Evolutionary conservation across 2,888 invertebrate genomes (phyloP).

Genomic region (Conchocele bisecta): DNA sequence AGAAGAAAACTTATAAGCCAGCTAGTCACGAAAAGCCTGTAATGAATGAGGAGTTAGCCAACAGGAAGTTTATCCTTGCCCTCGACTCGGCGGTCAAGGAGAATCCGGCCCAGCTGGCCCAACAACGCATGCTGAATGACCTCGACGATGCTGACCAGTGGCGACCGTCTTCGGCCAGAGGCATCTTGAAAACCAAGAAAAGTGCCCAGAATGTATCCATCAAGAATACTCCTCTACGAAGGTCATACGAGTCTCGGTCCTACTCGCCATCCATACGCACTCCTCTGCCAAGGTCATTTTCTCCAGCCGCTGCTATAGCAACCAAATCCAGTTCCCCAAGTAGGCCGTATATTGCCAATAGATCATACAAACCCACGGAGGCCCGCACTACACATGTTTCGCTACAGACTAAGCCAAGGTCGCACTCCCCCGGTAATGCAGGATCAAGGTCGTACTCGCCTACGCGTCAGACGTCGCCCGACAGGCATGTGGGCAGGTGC

Average conservation of each 20-base stretch:
- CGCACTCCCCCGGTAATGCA: slow-evolving; percentile 35
- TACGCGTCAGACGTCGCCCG: slow-evolving; percentile 35
- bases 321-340: too few relatives aligned
- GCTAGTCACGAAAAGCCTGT: slow-evolving; percentile 42
- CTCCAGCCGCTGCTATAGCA: slow-evolving; percentile 39
- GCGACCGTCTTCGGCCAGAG: slow-evolving; percentile 49
- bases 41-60: slow-evolving; percentile 45
- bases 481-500: slow-evolving; percentile 30
- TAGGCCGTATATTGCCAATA: slow-evolving; percentile 25
- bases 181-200: slow-evolving; percentile 63
- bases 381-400: too few relatives aligned
- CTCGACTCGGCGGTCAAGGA: slow-evolving; percentile 62
- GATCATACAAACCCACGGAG: slow-evolving; percentile 40
- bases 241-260: slow-evolving; percentile 53
- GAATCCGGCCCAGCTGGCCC: slow-evolving; percentile 49
- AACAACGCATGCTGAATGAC: slow-evolving; percentile 58
- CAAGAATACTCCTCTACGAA: slow-evolving; percentile 51
- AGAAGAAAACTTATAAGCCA: slow-evolving; percentile 18
- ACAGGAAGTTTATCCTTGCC: slow-evolving; percentile 62
- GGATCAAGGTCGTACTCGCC: slow-evolving; percentile 52
- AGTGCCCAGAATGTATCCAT: slow-evolving; percentile 63
- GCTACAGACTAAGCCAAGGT: too few relatives aligned
- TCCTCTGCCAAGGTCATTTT: slow-evolving; percentile 39
- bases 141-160: slow-evolving; percentile 45
- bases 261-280: slow-evolving; percentile 52